These are phyloP conservation scores for Sphenopsis melanotis DNA, from an alignment of 2,797 vertebrate species.

Conservation along the genomic window DNA sequence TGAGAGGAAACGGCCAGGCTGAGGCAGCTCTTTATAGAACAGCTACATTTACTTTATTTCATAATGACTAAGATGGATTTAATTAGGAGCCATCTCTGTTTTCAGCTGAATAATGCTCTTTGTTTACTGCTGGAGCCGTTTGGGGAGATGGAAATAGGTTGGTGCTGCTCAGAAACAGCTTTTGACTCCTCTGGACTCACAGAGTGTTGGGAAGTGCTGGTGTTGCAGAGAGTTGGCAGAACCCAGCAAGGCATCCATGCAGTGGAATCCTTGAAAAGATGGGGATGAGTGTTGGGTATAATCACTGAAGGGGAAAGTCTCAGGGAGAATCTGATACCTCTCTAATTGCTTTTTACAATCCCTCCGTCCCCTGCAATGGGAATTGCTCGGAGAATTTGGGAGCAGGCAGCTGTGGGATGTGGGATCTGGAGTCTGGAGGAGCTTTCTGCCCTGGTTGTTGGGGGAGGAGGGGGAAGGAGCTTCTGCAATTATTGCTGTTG, in stretches of 20 bases:
- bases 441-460: not conserved
- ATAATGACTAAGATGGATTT: not conserved
- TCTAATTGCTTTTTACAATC: not conserved
- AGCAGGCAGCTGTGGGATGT: not conserved
- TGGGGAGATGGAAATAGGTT: not conserved
- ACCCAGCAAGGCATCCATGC: not conserved
- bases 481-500: not conserved
- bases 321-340: not conserved
- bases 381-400: not conserved
- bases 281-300: not conserved
- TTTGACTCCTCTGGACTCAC: not conserved
- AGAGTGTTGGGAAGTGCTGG: not conserved
- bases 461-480: not conserved
- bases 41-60: not conserved
- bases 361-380: not conserved
- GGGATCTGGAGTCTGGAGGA: not conserved
- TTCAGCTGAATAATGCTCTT: constrained; percentile 15
- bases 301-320: not conserved
- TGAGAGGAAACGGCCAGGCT: not conserved
- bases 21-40: not conserved
- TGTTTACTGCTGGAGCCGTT: not conserved
- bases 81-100: constrained; percentile 2
- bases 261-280: not conserved
- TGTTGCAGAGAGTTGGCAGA: not conserved
- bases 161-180: not conserved